Evolutionary conservation across 2,797 vertebrate species (phyloP), one percentile per base, ranked within the genome.

Genomic region (Mormyrops attenuatus): DNA sequence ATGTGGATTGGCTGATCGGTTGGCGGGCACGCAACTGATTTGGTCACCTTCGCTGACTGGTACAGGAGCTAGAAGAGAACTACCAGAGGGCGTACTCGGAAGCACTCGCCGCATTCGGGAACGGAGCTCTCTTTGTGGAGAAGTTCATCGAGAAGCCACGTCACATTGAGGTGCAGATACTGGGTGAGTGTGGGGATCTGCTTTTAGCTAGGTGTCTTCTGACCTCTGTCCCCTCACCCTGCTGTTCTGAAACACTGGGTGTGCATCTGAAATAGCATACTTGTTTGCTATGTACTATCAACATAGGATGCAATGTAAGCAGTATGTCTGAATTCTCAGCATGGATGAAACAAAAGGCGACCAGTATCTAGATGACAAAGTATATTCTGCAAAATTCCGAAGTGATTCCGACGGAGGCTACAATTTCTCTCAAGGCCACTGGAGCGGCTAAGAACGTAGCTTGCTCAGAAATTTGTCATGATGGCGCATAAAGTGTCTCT

Each of bases 81-180:
- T 96, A 95, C 7, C 95, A 95, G 11, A 92, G 96, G 1, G 96
- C 96, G 3, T 95, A 94, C 89, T 96, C 96, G 0, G 96, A 96
- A 90, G 96, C 96, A 0, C 89, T 95, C 88, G 94, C 96, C 0
- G 96, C 96, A 0, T 96, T 96, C 0, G 96, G 96, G 0, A 94
- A 96, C 0, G 96, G 96, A 0, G 94, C 92, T 0, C 91, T 96
- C 2, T 96, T 96, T 0, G 94, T 96, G 90, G 96, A 96, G 92
- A 96, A 96, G 87, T 96, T 96, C 91, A 94, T 96, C 0, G 96
- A 96, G 91, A 95, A 93, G 20, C 96, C 96, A 0, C 92, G 96
- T 2, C 96, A 96, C 93, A 96, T 96, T 0, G 96, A 96, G 91
- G 96, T 96, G 55, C 96, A 96, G 93, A 96, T 96, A 88, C 91